Base-by-base conservation (phyloP, 2,888 invertebrate genomes). In the Coleophora flavipennella region DNA sequence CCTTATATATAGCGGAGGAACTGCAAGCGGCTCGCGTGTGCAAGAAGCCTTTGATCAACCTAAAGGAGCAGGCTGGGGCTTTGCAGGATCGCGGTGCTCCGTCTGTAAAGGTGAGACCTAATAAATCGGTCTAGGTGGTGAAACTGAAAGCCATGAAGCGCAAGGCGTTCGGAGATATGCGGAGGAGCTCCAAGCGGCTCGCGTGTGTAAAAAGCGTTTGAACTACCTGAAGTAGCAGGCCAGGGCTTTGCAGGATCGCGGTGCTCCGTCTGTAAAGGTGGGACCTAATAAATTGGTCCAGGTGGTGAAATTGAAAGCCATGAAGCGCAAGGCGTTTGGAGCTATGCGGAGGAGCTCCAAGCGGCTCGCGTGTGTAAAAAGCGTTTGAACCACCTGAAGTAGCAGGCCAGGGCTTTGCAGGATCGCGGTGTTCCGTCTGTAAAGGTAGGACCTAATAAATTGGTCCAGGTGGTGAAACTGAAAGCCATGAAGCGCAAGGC, bases 291-390 rank as follows among this genome's bases (percentile, higher is more conserved):
- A n/a, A n/a, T 20, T 20, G 3, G 6, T 20, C 20, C 44, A 86
- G 86, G 89, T 94, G 1, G 97, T 97, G 42, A 93, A 93, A 59
- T 81, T 98, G 28, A 93, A 92, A 55, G 91, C 95, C 10, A 86
- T 98, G 56, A 98, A 98, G 66, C 88, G 97, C 39, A 98, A 98
- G 79, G 96, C 97, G 6, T 95, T 95, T 27, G 98, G 98, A 73
- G 94, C 95, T 34, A 93, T 97, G 55, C 59, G 1, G 85, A 85
- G 35, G 68, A 79, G 67, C 67, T 96, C 12, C 93, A 95, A 49
- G 94, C 96, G 1, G 96, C 96, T 0, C 90, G 91, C 64, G 93
- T 95, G 1, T 96, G 97, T 67, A 97, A 97, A 76, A 88, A 95
- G 51, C 89, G 99, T 37, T 81, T 99, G 35, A 96, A 97, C 57